Evolutionary conservation across 2,888 invertebrate species (phyloP), one percentile per base, ranked within the genome.

Genomic region (Petrolisthes cinctipes): DNA sequence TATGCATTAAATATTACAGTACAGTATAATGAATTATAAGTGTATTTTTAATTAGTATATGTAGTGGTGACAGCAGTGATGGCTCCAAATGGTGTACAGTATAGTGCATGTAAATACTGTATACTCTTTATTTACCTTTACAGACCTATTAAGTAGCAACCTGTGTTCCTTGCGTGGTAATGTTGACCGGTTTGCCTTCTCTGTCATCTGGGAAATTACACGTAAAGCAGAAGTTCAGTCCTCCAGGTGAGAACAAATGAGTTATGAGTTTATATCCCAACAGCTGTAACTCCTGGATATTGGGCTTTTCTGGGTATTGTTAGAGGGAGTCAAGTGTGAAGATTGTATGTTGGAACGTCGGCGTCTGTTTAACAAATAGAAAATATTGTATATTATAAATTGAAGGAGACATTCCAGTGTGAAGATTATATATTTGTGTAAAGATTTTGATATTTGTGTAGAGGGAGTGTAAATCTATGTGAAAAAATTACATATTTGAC

Each of bases 161-260:
- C 93, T 99, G 81, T 99, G 99, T 93, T 99, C 99, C 0, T 93
- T 99, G 86, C 95, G 97, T 79, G 97, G 97, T 0, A 95, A 96
- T 23, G 98, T 96, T 91, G 98, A 98, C 92, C 94, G 98, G 90
- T 95, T 99, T 92, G 98, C 99, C 0, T 99, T 99, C 92, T 98
- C 99, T 0, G 97, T 97, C 91, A 94, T 99, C 81, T 99, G 99
- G 99, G 97, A 97, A 93, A 94, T 99, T 92, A 96, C 97, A 89
- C 94, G 95, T 9, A 94, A 97, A 78, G 97, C 98, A 0, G 96
- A 97, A 91, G 95, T 98, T 84, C 92, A 98, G 1, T 94, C 94
- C 6, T 96, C 96, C 0, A 90, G 87, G 89, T 90, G 76, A 57
- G 79, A 37, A 37, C 37, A 37, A 37, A 37, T 37, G 37, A 37